Conservation (phyloP, 2,113 vertebrate genomes). For the Helogale parvula region DNA sequence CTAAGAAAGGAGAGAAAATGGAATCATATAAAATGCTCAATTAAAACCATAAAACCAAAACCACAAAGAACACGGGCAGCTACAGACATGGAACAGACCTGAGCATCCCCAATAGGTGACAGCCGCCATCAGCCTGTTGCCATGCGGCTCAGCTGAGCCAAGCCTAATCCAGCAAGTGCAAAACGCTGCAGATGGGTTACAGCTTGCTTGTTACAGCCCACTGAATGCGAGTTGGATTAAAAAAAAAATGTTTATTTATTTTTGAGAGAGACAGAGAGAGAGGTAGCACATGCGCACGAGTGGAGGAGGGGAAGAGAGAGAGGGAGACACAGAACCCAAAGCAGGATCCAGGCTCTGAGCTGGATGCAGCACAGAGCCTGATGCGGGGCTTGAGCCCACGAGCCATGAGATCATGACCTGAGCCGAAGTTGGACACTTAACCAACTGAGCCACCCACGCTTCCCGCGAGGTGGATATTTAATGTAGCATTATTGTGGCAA, state of each 20-base stretch:
- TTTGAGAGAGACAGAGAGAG: no score
- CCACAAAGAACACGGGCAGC: background rate
- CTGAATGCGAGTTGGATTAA: background rate
- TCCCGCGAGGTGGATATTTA: background rate
- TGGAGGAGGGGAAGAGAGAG: no score
- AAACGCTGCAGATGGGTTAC: background rate
- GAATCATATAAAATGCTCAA: background rate
- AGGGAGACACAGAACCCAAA: no score
- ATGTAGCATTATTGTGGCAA: background rate
- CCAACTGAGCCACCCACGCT: no score
- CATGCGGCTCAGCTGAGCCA: background rate
- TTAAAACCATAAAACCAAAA: background rate
- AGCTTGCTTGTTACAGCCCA: background rate
- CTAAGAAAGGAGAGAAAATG: background rate
- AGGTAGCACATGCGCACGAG: fast-evolving
- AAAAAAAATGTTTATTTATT: no score
- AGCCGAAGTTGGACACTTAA: no score
- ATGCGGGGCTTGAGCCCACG: no score
- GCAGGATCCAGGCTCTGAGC: no score
- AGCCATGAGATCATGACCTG: no score
- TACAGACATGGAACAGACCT: background rate
- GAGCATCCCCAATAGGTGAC: background rate
- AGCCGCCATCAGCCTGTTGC: background rate
- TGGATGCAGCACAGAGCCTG: no score
- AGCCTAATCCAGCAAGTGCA: no score